Base-by-base conservation (phyloP, 2,113 vertebrate genomes). In the Caretta caretta region DNA sequence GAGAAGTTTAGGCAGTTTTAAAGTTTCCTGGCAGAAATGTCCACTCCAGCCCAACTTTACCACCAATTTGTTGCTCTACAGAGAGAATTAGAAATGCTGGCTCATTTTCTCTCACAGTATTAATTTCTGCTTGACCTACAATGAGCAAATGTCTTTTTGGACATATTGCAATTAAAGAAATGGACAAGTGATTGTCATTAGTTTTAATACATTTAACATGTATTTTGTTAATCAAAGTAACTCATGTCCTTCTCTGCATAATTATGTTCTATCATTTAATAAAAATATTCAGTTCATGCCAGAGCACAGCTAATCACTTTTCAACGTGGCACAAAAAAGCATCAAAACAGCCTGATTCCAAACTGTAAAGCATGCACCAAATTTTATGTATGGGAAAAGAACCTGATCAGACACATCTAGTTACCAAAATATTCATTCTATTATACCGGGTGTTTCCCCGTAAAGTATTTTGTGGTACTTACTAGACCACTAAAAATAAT, bases 1-100 rank as follows among this genome's bases (percentile, higher is more conserved):
- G 31, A 93, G 91, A 90, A 54, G 10, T 51, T 59, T 80, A 80
- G 46, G 82, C 3, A 1, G 92, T 96, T 89, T 31, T 46, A 49
- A 89, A 17, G n/a, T 79, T 48, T 92, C 89, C 92, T 84, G 51
- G 16, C 51, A 96, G 81, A 92, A 96, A 94, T 95, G 13, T 89
- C 35, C 3, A 69, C 10, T 13, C 86, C 25, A 88, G 72, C 31
- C 22, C 50, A 89, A 50, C 92, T 91, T 85, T 88, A 81, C 51
- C 51, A 79, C 27, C 50, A 93, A 69, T 92, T 90, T 90, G 1
- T 92, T 93, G n/a, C 7, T 87, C 29, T 88, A 54, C n/a, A 50
- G 50, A 80, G 1, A 90, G 80, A 93, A 87, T 79, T 89, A 89
- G 46, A 76, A 46, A 35, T 75, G 3, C 25, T 91, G 54, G 38